Conservation (phyloP, 2,888 invertebrate species). For the Pristionchus exspectatus region DNA sequence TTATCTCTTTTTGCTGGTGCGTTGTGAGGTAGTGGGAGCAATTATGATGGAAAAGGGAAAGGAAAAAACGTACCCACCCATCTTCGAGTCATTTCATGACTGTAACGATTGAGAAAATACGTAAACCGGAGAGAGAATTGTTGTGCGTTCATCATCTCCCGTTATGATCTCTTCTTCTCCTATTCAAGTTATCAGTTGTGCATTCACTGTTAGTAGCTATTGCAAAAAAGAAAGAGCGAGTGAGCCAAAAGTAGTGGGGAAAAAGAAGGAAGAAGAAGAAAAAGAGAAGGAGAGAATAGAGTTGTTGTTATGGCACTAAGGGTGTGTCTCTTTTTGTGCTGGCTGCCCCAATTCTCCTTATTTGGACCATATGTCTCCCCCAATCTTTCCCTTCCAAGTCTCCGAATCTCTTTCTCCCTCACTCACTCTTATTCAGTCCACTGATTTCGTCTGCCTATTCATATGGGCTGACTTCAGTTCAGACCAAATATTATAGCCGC, state of each 20-base stretch:
- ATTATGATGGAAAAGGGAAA: background rate
- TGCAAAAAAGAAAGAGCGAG: slow-evolving; percentile 15
- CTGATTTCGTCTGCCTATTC: slow-evolving; percentile 35
- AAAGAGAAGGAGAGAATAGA: slow-evolving; percentile 28
- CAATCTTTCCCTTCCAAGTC: slow-evolving; percentile 21
- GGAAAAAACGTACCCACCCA: background rate
- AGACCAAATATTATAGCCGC: background rate
- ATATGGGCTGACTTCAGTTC: background rate
- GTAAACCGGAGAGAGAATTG: background rate
- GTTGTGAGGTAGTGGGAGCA: background rate
- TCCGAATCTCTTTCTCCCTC: background rate
- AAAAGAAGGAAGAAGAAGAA: slow-evolving; percentile 23
- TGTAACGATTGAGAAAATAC: background rate
- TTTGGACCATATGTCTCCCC: background rate
- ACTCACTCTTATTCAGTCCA: slow-evolving; percentile 28
- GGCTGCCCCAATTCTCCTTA: slow-evolving; percentile 22
- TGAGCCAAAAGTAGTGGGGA: slow-evolving; percentile 33
- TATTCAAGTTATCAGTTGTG: slow-evolving; percentile 19
- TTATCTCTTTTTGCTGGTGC: background rate
- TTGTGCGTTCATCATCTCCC: background rate
- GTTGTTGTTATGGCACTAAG: slow-evolving; percentile 50
- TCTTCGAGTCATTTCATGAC: background rate
- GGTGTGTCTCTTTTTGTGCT: slow-evolving; percentile 43
- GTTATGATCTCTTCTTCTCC: background rate
- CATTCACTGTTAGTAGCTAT: slow-evolving; percentile 11